Base-by-base conservation (phyloP, 2,888 invertebrate species). In the Agriopis aurantiaria region DNA sequence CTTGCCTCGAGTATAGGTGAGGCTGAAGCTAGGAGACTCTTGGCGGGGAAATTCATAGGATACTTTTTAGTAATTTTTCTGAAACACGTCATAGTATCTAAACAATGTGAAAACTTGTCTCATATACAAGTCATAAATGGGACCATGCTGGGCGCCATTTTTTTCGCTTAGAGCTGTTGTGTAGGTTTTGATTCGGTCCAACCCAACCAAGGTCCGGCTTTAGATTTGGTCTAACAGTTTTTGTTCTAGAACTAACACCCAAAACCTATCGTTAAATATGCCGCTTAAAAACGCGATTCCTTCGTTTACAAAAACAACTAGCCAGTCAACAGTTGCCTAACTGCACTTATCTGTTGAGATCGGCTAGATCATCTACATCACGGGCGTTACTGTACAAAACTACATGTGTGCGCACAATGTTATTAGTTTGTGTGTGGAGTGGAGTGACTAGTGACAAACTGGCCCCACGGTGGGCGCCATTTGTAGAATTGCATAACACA, bases 1-100 rank as follows among this genome's bases (percentile, higher is more conserved):
- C 68, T 68, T n/a, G 43, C 40, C 43, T 61, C 40, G 53, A 60
- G 17, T 52, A 53, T 53, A 17, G 52, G 65, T 23, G 46, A 14
- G 46, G 11, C 49, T 45, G 49, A 56, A 8, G 12, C 41, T 51
- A n/a, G 33, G 23, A 46, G 8, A 59, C 59, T 66, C 41, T 52
- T 53, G 46, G 9, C 53, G n/a, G 23, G 23, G 0, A 12, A 17
- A 11, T 12, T 45, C 7, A 8, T 33, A 14, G 14, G 33, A 33
- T 33, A 33, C 33, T 33, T 46, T 17, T 57, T 45, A 12, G 45
- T 46, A 46, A 8, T 58, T 46, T 43, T 43, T 56, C 14, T 9
- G 17, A 6, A 43, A 43, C 14, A 14, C 55, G 41, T 33, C 48
- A 12, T n/a, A n/a, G n/a, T 48, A 33, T 12, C 48, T 8, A 33